Evolutionary conservation across 2,888 invertebrate species (phyloP).

Genomic region (Xestia sexstrigata): DNA sequence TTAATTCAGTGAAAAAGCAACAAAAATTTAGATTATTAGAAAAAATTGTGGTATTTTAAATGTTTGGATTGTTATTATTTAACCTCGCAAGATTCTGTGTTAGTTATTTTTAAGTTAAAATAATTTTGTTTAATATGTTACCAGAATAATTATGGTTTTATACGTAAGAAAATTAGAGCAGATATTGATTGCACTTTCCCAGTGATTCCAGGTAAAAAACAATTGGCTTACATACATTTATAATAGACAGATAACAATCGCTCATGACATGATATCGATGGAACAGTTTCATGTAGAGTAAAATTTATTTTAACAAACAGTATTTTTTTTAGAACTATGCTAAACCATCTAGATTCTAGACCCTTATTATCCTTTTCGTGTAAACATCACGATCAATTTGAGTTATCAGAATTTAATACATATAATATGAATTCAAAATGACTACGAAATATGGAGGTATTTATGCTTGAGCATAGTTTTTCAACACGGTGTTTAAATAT

Average conservation of each 20-base stretch:
- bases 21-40: background rate
- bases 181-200: background rate
- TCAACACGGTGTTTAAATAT: background rate
- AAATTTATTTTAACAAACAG: background rate
- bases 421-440: background rate
- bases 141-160: constrained; percentile 16
- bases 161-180: background rate
- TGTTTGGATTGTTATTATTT: constrained; percentile 23
- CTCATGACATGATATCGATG: background rate
- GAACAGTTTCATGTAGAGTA: background rate
- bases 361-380: background rate
- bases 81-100: constrained; percentile 50
- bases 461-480: constrained; percentile 15
- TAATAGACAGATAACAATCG: background rate
- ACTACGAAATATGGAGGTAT: background rate
- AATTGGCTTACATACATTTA: background rate
- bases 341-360: constrained; percentile 1
- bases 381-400: background rate
- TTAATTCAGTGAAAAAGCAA: constrained; percentile 8
- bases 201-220: background rate
- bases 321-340: background rate
- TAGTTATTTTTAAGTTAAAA: constrained; percentile 12
- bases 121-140: constrained; percentile 18
- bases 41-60: background rate
- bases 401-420: background rate